Evolutionary conservation across 1,140 invertebrate species (phyloP).

Genomic region (Sipha flava): DNA sequence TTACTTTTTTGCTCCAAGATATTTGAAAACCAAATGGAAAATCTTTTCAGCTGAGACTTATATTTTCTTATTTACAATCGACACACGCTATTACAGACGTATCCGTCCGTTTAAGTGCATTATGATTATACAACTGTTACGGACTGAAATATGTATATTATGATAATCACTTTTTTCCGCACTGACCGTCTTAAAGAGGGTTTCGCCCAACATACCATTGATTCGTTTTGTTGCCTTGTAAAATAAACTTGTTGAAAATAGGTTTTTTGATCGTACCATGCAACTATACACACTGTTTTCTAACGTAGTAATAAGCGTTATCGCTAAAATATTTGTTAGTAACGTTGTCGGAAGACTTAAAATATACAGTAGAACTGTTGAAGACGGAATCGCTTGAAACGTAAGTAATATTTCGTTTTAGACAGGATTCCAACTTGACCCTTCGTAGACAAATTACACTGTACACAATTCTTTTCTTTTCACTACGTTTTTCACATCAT

Average conservation of each 20-base stretch:
- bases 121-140: background rate
- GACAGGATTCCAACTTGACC: too few relatives aligned
- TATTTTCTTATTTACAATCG: slow-evolving; percentile 1
- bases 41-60: background rate
- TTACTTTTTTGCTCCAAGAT: background rate
- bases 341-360: too few relatives aligned
- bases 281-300: too few relatives aligned
- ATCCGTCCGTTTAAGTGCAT: background rate
- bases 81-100: background rate
- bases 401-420: too few relatives aligned
- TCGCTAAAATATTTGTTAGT: too few relatives aligned
- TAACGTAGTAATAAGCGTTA: too few relatives aligned
- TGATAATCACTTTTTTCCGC: background rate
- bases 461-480: too few relatives aligned
- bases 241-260: background rate
- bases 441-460: too few relatives aligned
- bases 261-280: too few relatives aligned
- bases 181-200: background rate
- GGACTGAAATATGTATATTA: background rate
- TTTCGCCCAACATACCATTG: background rate
- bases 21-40: background rate
- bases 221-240: background rate
- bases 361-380: too few relatives aligned
- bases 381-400: too few relatives aligned
- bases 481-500: too few relatives aligned